Percentiles rank a stretch among this genome's conserved stretches.
Evolutionary conservation across 2,888 invertebrate species (phyloP).

Genomic region (Agrochola circellaris): DNA sequence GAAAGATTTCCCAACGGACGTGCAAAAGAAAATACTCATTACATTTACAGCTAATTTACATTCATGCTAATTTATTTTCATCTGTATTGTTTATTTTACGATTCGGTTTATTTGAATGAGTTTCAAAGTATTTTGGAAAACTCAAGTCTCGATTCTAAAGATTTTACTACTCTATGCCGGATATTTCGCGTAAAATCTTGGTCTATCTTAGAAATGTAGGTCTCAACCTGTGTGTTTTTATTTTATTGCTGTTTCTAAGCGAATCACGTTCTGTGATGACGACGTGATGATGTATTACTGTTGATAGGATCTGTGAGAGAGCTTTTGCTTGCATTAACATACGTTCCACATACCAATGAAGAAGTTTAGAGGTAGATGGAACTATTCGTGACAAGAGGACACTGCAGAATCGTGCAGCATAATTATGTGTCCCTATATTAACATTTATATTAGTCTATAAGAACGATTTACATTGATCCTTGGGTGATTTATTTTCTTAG

Average conservation of each 20-base stretch:
- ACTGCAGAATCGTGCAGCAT: constrained; percentile 13
- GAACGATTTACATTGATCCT: constrained; percentile 14
- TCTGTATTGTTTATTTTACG: constrained; percentile 40
- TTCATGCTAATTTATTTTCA: constrained; percentile 36
- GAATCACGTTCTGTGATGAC: constrained; percentile 58
- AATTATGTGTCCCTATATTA: constrained; percentile 12
- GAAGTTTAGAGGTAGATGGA: constrained; percentile 11
- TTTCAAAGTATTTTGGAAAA: constrained; percentile 32
- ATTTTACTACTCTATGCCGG: constrained; percentile 41
- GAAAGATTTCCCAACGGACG: constrained; percentile 46
- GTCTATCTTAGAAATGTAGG: constrained; percentile 36
- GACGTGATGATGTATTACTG: constrained; percentile 54
- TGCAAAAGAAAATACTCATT: no score
- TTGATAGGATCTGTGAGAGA: constrained; percentile 50
- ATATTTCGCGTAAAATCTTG: constrained; percentile 42
- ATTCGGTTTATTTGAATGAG: constrained; percentile 22
- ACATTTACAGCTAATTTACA: no score
- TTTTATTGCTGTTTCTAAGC: constrained; percentile 45
- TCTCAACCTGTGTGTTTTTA: constrained; percentile 49
- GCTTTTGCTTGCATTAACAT: constrained; percentile 47
- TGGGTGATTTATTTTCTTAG: constrained; percentile 22
- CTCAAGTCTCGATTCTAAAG: constrained; percentile 20
- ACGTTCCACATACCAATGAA: constrained; percentile 23
- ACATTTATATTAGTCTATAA: background rate
- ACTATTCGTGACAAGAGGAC: constrained; percentile 17